Conservation (phyloP, 2,797 vertebrate species). For the Clarias pachynema region DNA sequence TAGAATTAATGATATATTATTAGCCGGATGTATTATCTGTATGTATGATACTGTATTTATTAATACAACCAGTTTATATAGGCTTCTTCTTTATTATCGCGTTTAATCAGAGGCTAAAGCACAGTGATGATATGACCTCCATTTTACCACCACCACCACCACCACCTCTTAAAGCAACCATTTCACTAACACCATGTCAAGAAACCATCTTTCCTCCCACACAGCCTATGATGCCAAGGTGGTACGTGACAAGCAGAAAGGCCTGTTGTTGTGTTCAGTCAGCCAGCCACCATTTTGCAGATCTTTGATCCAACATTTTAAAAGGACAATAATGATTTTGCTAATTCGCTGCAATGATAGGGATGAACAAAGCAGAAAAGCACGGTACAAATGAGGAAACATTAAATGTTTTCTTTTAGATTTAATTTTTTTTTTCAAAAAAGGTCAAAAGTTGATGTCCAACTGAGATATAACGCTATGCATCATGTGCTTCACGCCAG, state of each 20-base stretch:
- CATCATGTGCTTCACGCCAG: neutral
- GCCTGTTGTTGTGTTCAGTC: neutral
- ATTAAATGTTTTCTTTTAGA: neutral
- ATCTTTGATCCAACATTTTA: conserved; percentile 24
- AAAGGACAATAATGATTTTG: conserved; percentile 24
- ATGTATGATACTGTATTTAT: neutral
- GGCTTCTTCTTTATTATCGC: neutral
- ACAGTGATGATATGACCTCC: neutral
- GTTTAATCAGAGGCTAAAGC: neutral
- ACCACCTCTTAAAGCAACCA: neutral
- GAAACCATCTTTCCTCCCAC: neutral
- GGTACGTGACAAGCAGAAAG: neutral
- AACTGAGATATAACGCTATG: neutral
- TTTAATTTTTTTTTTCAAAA: neutral
- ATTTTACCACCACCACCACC: neutral
- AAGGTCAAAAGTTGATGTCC: neutral
- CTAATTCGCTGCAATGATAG: conserved; percentile 23
- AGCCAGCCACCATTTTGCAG: neutral
- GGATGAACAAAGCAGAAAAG: neutral
- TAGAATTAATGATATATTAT: neutral
- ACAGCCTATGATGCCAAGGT: neutral
- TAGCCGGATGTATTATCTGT: neutral
- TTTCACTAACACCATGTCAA: neutral
- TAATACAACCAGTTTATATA: neutral
- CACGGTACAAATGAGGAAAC: neutral